phyloP scores from a whole-genome alignment of 2,888 invertebrate species.

The Capitulum mitella region DNA sequence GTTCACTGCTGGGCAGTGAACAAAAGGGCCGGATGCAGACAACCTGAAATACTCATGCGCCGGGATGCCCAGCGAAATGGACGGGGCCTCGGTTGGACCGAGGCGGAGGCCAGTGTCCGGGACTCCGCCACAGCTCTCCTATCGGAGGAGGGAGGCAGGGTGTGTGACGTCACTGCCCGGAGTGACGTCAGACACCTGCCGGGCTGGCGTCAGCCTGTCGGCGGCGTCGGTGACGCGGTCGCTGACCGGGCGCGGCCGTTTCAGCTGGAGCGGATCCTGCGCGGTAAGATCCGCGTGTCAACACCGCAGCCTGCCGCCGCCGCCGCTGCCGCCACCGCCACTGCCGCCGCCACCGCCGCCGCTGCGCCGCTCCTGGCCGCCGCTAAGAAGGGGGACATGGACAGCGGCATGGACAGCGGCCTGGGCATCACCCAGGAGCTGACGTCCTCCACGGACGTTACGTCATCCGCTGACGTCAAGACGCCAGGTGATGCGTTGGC shows the following conservation, averaged over 20 bases:
- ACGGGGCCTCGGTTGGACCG: background rate
- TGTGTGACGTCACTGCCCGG: no score
- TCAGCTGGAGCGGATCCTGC: conserved; percentile 6
- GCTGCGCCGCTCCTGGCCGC: background rate
- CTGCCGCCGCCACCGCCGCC: background rate
- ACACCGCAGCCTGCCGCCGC: background rate
- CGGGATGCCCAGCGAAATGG: background rate
- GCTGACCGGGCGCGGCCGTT: no score
- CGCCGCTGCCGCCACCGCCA: background rate
- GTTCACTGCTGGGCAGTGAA: no score
- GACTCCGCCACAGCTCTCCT: background rate
- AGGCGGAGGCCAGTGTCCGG: background rate
- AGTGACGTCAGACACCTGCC: no score
- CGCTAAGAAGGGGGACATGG: background rate
- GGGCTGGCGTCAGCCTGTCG: no score
- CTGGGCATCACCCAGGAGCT: conserved; percentile 16
- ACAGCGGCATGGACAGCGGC: conserved; percentile 2
- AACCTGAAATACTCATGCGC: background rate
- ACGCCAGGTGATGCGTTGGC: background rate
- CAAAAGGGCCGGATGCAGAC: background rate
- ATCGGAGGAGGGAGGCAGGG: background rate
- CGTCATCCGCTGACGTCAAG: background rate
- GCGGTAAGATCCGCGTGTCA: background rate
- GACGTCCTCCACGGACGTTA: background rate
- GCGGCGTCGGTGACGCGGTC: no score